phyloP scores from a whole-genome alignment of 2,113 vertebrate genomes.

The Conger conger region DNA sequence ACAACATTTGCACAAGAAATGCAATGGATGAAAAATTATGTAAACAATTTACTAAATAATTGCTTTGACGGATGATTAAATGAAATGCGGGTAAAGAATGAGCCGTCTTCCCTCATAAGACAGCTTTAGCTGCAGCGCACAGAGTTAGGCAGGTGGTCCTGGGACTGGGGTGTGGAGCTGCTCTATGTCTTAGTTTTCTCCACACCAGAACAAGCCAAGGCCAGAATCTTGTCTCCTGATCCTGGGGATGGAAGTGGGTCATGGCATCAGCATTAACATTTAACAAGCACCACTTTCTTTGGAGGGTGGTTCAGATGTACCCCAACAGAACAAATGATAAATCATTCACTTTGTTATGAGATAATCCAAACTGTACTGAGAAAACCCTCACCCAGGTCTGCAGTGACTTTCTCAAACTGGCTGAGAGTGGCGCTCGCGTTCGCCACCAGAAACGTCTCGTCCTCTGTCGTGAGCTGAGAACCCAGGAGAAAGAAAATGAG shows the following conservation, averaged over 20 bases:
- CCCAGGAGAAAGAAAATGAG: neutral
- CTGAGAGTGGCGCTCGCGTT: conserved; percentile 86
- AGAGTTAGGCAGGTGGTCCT: neutral
- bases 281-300: neutral
- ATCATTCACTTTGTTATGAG: too few relatives aligned
- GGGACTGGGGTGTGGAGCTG: neutral
- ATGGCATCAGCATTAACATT: neutral
- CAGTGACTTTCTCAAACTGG: conserved; percentile 93
- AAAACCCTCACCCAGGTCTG: conserved; percentile 77
- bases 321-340: neutral
- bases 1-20: neutral
- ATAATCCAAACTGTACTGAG: too few relatives aligned
- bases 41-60: neutral
- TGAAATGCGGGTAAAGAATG: neutral
- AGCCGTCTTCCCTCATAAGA: neutral
- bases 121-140: neutral
- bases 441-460: conserved; percentile 84
- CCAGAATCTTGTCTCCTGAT: conserved; percentile 95
- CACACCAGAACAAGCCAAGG: conserved; percentile 90
- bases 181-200: conserved; percentile 77
- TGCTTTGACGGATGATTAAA: neutral
- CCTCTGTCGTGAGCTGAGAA: conserved; percentile 81
- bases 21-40: neutral
- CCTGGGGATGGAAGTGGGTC: conserved; percentile 62
- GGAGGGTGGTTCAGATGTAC: neutral